Conservation (phyloP, 2,113 vertebrate species). For the Podarcis raffonei region DNA sequence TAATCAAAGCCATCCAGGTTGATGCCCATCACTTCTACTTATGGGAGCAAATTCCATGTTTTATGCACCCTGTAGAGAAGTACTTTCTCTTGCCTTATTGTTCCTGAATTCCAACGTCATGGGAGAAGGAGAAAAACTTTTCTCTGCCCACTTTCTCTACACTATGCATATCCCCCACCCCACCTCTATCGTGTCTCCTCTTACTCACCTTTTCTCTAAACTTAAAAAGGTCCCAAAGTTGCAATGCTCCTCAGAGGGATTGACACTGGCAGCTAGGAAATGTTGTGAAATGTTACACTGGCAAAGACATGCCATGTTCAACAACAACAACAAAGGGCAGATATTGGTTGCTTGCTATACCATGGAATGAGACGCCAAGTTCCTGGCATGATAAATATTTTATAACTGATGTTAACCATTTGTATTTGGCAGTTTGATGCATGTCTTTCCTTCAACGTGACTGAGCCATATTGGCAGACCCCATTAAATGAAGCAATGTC, state of each 20-base stretch:
- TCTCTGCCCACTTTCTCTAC: no score
- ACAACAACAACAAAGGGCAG: conserved; percentile 11
- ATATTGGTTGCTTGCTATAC: conserved; percentile 1
- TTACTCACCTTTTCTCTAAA: no score
- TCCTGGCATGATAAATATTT: conserved; percentile 47
- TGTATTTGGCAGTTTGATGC: conserved; percentile 29
- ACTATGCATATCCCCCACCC: no score
- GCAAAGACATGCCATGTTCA: neutral
- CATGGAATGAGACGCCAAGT: conserved; percentile 9
- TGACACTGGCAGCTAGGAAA: neutral
- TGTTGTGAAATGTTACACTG: neutral
- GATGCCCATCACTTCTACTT: no score
- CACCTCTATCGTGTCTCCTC: no score
- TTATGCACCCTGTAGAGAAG: no score
- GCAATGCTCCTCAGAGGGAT: neutral
- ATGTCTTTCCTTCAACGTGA: conserved; percentile 23
- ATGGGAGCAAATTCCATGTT: no score
- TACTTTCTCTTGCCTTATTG: no score
- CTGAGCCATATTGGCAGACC: conserved; percentile 32
- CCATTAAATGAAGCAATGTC: conserved; percentile 26
- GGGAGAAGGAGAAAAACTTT: no score
- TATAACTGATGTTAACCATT: conserved; percentile 23
- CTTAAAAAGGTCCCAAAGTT: no score
- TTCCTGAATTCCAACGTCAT: neutral
- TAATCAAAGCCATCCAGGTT: no score